A percentile compares a stretch with the other conserved stretches of the same genome.
Evolutionary conservation across 1,140 invertebrate species (phyloP).

Genomic region (Nylanderia fulva): DNA sequence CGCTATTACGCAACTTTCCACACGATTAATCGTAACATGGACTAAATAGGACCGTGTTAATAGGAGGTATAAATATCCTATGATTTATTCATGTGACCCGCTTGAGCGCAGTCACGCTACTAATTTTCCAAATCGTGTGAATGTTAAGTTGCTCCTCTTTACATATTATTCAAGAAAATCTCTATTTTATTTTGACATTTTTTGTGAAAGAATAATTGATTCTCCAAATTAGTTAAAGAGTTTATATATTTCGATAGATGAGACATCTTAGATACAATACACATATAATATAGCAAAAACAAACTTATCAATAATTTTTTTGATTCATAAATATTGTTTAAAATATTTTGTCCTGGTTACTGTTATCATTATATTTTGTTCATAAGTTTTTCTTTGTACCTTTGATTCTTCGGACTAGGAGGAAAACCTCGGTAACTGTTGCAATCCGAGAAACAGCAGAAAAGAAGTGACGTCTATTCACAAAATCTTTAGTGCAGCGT

Average conservation of each 20-base stretch:
- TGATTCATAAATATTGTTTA: background rate
- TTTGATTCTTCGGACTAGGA: background rate
- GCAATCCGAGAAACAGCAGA: background rate
- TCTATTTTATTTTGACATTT: background rate
- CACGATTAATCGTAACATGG: slow-evolving; percentile 29
- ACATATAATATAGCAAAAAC: background rate
- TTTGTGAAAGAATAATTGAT: background rate
- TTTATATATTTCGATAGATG: background rate
- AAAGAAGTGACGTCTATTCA: slow-evolving; percentile 37
- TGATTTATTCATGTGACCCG: slow-evolving; percentile 34
- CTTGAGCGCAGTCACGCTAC: background rate
- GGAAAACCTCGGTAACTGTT: background rate
- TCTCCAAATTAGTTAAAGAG: background rate
- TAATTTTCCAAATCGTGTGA: background rate
- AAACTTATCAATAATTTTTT: background rate
- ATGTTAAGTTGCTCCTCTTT: background rate
- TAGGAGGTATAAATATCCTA: slow-evolving; percentile 38
- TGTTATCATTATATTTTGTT: background rate
- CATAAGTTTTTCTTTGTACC: background rate
- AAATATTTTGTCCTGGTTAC: slow-evolving; percentile 2
- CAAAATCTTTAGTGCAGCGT: slow-evolving; percentile 26
- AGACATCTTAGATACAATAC: background rate
- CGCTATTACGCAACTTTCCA: slow-evolving; percentile 31
- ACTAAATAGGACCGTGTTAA: slow-evolving; percentile 16
- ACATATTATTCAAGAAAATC: background rate